These are phyloP conservation scores for Pseudoatta argentina DNA, from an alignment of 1,140 invertebrate species.

Conservation along the genomic window DNA sequence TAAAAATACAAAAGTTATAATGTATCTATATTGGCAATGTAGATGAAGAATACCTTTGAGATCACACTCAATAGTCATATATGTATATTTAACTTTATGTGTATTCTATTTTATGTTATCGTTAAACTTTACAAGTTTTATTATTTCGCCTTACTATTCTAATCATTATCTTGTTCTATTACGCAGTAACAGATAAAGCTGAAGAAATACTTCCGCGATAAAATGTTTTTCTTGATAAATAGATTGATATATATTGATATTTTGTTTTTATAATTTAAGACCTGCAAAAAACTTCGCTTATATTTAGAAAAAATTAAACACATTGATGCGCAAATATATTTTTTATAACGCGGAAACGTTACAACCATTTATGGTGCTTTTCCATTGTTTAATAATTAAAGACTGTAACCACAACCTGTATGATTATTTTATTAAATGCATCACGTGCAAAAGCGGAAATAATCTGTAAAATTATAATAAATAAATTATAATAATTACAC, in stretches of 20 bases:
- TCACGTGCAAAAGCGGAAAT: background rate
- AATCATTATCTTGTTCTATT: background rate
- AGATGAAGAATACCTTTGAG: background rate
- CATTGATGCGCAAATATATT: too few species aligned
- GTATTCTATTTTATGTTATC: background rate
- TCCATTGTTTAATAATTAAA: too few species aligned
- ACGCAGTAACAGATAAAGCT: background rate
- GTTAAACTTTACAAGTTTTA: conserved; percentile 11
- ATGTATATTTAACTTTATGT: background rate
- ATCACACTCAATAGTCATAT: too few species aligned
- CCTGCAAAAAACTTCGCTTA: conserved; percentile 28
- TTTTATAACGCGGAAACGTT: too few species aligned
- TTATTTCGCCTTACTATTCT: background rate
- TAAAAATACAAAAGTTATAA: conserved; percentile 1
- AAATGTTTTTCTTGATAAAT: conserved; percentile 48
- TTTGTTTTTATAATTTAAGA: conserved; percentile 39
- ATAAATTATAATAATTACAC: background rate
- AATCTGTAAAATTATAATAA: background rate
- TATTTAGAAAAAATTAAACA: conserved; percentile 20
- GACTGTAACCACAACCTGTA: too few species aligned
- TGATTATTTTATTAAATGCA: background rate
- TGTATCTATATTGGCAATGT: background rate
- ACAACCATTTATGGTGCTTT: too few species aligned
- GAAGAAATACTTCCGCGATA: background rate
- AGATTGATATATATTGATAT: background rate